A percentile compares a stretch with the other conserved stretches of the same genome.
These are phyloP conservation scores for Platerodrilus igneus DNA, from an alignment of 2,888 invertebrate species.

Conservation along the genomic window DNA sequence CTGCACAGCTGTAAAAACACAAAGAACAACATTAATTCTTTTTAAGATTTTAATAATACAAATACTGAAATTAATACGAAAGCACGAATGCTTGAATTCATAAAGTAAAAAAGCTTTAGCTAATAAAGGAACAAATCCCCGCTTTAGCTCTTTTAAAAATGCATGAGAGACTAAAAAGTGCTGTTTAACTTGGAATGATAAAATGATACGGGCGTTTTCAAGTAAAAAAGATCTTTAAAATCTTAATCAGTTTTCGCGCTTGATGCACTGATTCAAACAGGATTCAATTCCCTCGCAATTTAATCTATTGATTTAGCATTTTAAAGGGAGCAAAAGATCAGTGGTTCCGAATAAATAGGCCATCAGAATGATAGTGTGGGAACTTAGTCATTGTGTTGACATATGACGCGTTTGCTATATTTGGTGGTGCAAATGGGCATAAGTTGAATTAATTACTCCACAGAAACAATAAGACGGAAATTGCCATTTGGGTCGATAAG, in stretches of 20 bases:
- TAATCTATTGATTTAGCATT: constrained; percentile 47
- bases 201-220: constrained; percentile 44
- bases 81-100: constrained; percentile 37
- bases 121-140: constrained; percentile 42
- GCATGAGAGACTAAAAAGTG: constrained; percentile 42
- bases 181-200: constrained; percentile 45
- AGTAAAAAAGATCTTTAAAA: constrained; percentile 43
- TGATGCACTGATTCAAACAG: constrained; percentile 39
- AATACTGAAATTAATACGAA: constrained; percentile 39
- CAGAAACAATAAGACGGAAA: constrained; percentile 20
- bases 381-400: constrained; percentile 43
- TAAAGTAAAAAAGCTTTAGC: constrained; percentile 40
- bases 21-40: constrained; percentile 16
- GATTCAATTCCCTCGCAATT: constrained; percentile 42
- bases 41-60: constrained; percentile 18
- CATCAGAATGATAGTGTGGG: constrained; percentile 46
- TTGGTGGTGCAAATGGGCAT: constrained; percentile 37
- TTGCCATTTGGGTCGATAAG: constrained; percentile 2
- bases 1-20: constrained; percentile 75
- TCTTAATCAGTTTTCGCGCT: constrained; percentile 48
- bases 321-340: constrained; percentile 48
- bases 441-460: no score
- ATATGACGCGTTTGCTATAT: constrained; percentile 42
- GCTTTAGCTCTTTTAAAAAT: constrained; percentile 44
- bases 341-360: constrained; percentile 44